These are phyloP conservation scores for Petaurus breviceps DNA, from an alignment of 2,113 vertebrate genomes.

Conservation along the genomic window DNA sequence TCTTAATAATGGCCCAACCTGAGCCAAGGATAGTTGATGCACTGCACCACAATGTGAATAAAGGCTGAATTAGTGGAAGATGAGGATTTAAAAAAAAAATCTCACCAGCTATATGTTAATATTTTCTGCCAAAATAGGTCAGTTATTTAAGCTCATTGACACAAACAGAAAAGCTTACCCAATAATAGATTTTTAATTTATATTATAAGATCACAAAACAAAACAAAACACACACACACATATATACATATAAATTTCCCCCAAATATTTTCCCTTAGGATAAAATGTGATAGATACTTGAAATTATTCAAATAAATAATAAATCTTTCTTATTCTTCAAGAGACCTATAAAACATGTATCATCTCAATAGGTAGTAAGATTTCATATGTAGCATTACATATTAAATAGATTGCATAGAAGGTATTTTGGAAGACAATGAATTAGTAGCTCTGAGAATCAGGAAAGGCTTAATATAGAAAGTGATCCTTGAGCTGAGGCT, in stretches of 20 bases:
- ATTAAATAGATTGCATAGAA: background rate
- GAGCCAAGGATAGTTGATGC: conserved; percentile 1
- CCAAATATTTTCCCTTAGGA: background rate
- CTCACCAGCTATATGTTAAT: background rate
- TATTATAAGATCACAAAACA: background rate
- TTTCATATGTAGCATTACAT: background rate
- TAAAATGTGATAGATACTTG: background rate
- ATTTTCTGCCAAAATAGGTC: background rate
- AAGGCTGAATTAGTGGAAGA: conserved; percentile 9
- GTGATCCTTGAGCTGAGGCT: background rate
- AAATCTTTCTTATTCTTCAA: background rate
- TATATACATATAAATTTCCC: background rate
- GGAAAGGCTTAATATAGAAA: background rate
- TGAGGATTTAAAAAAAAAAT: conserved; percentile 21
- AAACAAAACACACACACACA: background rate
- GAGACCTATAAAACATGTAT: background rate
- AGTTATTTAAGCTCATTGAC: background rate
- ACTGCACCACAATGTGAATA: background rate
- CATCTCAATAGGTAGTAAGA: background rate
- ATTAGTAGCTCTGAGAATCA: background rate
- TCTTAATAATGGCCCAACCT: background rate
- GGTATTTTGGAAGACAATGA: background rate
- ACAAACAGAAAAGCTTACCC: background rate
- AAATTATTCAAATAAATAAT: background rate
- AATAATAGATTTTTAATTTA: background rate